A percentile compares a stretch with the other conserved stretches of the same genome.
These are phyloP conservation scores for Penaeus indicus DNA, from an alignment of 1,140 invertebrate genomes.

Conservation along the genomic window DNA sequence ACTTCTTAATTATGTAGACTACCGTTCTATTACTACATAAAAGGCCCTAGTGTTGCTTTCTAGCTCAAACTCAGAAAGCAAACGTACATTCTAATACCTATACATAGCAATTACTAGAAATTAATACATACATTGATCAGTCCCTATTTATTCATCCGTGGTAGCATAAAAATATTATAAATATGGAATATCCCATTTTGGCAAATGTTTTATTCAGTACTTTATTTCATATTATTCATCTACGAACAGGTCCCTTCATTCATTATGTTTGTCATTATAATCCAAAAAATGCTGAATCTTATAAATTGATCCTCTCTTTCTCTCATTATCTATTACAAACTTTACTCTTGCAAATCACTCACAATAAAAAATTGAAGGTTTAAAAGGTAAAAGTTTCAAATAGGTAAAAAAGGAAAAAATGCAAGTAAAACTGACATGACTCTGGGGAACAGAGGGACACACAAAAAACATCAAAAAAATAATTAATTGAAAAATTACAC, in stretches of 20 bases:
- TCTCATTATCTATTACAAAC: too few relatives aligned
- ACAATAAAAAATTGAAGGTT: too few relatives aligned
- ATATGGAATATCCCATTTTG: conserved; percentile 53
- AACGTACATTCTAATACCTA: conserved; percentile 57
- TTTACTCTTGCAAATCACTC: too few relatives aligned
- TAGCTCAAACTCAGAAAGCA: conserved; percentile 55
- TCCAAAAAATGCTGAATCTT: conserved; percentile 43
- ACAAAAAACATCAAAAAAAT: neutral
- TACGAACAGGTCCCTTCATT: conserved; percentile 22
- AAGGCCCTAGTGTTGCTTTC: conserved; percentile 54
- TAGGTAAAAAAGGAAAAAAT: conserved; percentile 13
- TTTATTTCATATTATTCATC: conserved; percentile 38
- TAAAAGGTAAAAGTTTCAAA: too few relatives aligned
- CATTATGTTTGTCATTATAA: neutral
- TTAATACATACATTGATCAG: conserved; percentile 59
- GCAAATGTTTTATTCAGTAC: neutral
- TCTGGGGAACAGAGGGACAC: conserved; percentile 56
- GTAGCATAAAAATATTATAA: conserved; percentile 59
- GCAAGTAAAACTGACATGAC: conserved; percentile 37
- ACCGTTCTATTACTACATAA: conserved; percentile 59
- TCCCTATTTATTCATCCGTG: conserved; percentile 59
- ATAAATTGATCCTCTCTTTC: neutral
- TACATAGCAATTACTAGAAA: conserved; percentile 59
- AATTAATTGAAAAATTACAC: conserved; percentile 15
- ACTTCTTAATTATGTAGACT: conserved; percentile 42